Conservation (phyloP, 2,888 invertebrate species). For the Ormyrus nitidulus region DNA sequence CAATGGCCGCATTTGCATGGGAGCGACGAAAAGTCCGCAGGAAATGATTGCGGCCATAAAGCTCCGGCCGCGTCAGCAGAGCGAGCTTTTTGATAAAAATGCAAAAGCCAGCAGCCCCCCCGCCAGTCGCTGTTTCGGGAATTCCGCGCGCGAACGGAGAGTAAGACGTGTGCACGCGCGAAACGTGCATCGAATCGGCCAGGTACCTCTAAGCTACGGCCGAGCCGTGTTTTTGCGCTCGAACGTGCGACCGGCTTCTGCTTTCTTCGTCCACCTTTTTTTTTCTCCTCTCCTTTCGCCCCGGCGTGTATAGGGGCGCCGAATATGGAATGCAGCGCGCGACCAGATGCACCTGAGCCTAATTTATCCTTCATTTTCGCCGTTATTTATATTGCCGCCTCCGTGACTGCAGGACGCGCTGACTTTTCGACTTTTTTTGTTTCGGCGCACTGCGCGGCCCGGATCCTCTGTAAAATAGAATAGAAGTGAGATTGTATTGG, state of each 20-base stretch:
- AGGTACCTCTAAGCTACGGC: slow-evolving; percentile 23
- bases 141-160: slow-evolving; percentile 7
- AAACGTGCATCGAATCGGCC: slow-evolving; percentile 50
- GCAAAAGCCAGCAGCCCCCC: slow-evolving; percentile 13
- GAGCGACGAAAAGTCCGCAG: slow-evolving; percentile 10
- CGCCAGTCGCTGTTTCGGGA: background rate
- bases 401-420: too few species aligned
- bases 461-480: too few species aligned
- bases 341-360: slow-evolving; percentile 15
- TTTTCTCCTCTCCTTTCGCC: background rate
- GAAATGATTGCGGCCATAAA: slow-evolving; percentile 6
- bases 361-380: slow-evolving; percentile 35
- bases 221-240: slow-evolving; percentile 16
- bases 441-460: too few species aligned
- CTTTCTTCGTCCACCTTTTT: background rate
- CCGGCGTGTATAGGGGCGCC: background rate
- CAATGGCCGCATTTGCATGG: slow-evolving; percentile 28
- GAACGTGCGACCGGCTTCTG: slow-evolving; percentile 16
- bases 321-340: slow-evolving; percentile 34
- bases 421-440: too few species aligned
- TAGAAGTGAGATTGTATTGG: too few species aligned
- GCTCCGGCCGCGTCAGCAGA: background rate
- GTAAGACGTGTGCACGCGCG: slow-evolving; percentile 19
- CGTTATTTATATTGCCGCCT: background rate
- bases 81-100: slow-evolving; percentile 43